Evolutionary conservation across 2,113 vertebrate species (phyloP), one percentile per base, ranked within the genome.

Genomic region (Corythornis madagascariensis): DNA sequence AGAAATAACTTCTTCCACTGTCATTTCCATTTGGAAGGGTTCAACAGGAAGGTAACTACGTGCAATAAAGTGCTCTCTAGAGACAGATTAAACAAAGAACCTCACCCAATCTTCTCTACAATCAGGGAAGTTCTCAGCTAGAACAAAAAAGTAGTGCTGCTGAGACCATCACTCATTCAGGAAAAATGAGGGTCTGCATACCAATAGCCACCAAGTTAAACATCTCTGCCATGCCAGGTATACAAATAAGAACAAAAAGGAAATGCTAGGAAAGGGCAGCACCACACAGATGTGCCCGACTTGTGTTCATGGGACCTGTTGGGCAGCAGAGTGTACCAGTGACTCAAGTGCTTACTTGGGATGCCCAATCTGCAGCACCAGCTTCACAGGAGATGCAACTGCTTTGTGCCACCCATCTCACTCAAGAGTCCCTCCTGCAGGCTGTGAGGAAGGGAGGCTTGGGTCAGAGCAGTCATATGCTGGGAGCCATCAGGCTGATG

Each of bases 101-200:
- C 18, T 29, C 47, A 71, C 45, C 50, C 55, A 8, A 3, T 21
- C 13, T 71, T 56, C 76, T 83, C 38, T 48, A 53, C 43, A 66
- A 66, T 42, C 25, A 35, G 67, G 67, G 56, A 95, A 95, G 52
- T 77, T 85, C 75, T 86, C 85, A 89, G 78, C 43, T 55, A 89
- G 79, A 91, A 84, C 22, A 47, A 50, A 64, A 16, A 55, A 40
- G 6, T 17, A 13, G 7, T 18, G 71, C 47, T 82, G 81, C 66
- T 55, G 89, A 84, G 66, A 79, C 19, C 13, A 63, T 73, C 55
- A 31, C 61, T 93, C 80, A 71, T 64, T 21, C 43, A 75, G 64
- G 21, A 92, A 91, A 85, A 89, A 88, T 29, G 52, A 83, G 50
- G 26, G 67, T 83, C 40, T 4, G 13, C 13, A 75, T 47, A 75